Evolutionary conservation across 2,797 vertebrate species (phyloP), one percentile per base, ranked within the genome.

Genomic region (Harpagifer antarcticus): DNA sequence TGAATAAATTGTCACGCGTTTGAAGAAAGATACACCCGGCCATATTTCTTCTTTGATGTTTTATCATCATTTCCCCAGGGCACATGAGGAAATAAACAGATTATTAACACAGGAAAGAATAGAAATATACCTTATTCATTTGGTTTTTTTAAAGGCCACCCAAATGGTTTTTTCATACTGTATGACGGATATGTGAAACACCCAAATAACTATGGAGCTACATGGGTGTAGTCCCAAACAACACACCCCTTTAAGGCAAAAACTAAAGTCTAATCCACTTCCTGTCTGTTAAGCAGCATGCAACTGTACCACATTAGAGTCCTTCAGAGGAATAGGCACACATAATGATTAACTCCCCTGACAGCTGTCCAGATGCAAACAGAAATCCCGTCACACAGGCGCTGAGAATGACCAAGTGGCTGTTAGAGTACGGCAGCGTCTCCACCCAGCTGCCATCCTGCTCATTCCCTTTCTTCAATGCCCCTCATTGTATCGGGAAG

Each of bases 401-500:
- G 45, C 72, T 9, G 33, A 77, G 79, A 72, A 72, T 76, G 83
- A 84, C 79, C 86, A 69, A 10, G 52, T 71, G 70, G 80, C 86
- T 83, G 78, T 76, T 20, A 40, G 31, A 78, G 77, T 59, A 52
- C 40, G 73, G 77, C 87, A 90, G 74, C 73, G 5, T 85, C 84
- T 86, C 86, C 87, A 88, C 77, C 85, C 90, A 80, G 84, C 81
- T 79, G 82, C 82, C 79, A 71, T 62, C 57, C 78, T 70, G 68
- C 86, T 88, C 81, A 52, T 76, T 86, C 83, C 67, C 74, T 77
- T 86, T 64, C 71, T 80, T 92, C 88, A 95, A 94, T 93, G 89
- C 78, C 71, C 78, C 79, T 85, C 92, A 93, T 94, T 95, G 93
- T 94, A 58, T 82, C 27, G 16, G 31, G 57, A 91, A 89, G 85